Base-by-base conservation (phyloP, 1,140 invertebrate genomes). In the roundworm (Caenorhabditis elegans) region DNA sequence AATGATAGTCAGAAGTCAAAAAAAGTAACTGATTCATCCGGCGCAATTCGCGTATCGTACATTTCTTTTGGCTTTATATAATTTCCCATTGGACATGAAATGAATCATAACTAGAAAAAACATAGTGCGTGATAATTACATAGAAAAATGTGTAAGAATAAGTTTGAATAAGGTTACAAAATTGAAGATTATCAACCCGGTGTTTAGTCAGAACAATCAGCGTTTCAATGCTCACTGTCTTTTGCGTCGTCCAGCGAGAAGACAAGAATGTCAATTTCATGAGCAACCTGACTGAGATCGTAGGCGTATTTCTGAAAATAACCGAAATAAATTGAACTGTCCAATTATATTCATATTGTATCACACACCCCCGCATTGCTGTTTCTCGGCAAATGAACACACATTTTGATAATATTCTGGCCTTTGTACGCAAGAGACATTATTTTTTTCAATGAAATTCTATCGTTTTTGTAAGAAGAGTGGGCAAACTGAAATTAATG, bases 391-490 rank as follows among this genome's bases (percentile, higher is more conserved):
- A 70, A 39, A 39, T 70, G 60, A 70, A 70, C 34, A 22, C 60
- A 70, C 60, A 70, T 70, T 70, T 43, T 70, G 34, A 70, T 70
- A n/a, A 70, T 70, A 11, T 70, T 70, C 19, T 22, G 34, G 10
- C 60, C 60, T 70, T 70, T 70, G 60, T 70, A 70, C 36, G 60
- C 60, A 17, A 70, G 34, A 2, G 60, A 70, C n/a, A 70, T 39
- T n/a, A 70, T 8, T 70, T 39, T 70, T 11, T 34, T 13, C 34
- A 70, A 13, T 34, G 39, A 15, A 3, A 70, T 43, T 0, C 60
- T 19, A 39, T 70, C 60, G 26, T 2, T 22, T 43, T 24, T 22
- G 5, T 10, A 13, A 19, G 36, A 11, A 1, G 60, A 65, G 4
- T 4, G 5, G 11, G 34, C 10, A 22, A 70, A 11, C 34, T 43